A percentile compares a stretch with the other conserved stretches of the same genome.
Evolutionary conservation across 2,888 invertebrate species (phyloP).

Genomic region (Hyposoter dolosus): DNA sequence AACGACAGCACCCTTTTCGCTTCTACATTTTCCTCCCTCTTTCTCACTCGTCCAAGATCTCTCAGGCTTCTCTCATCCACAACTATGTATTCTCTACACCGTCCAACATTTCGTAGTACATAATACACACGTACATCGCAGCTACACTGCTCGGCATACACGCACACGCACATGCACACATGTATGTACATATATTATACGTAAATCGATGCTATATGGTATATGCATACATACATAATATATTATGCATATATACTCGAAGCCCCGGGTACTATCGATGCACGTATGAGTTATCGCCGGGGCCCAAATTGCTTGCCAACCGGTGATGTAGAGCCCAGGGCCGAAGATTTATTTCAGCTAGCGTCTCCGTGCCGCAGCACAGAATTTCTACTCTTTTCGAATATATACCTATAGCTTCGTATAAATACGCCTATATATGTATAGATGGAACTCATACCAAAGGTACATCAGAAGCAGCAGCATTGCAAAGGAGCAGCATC

Average conservation of each 20-base stretch:
- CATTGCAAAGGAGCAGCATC: constrained; percentile 54
- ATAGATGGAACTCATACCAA: constrained; percentile 17
- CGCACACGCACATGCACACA: constrained; percentile 3
- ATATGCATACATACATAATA: constrained; percentile 74
- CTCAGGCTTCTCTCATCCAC: constrained; percentile 35
- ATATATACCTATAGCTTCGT: neutral
- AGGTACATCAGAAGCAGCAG: constrained; percentile 67
- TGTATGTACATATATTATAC: constrained; percentile 50
- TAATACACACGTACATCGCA: constrained; percentile 36
- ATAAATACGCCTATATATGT: constrained; percentile 23
- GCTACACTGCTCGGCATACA: neutral
- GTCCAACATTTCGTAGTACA: constrained; percentile 50
- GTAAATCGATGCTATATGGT: constrained; percentile 50
- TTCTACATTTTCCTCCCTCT: constrained; percentile 45
- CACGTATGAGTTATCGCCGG: constrained; percentile 84
- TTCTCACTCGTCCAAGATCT: constrained; percentile 48
- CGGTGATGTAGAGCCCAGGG: constrained; percentile 83
- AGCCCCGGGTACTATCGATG: constrained; percentile 80
- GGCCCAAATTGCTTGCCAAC: constrained; percentile 84
- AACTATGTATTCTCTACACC: constrained; percentile 52
- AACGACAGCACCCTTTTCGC: constrained; percentile 43
- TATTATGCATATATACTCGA: constrained; percentile 75
- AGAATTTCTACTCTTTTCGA: constrained; percentile 61
- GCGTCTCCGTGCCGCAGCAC: constrained; percentile 65
- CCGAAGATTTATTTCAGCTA: constrained; percentile 82